Base-by-base conservation (phyloP, 2,888 invertebrate genomes). In the Pheosia gnoma region DNA sequence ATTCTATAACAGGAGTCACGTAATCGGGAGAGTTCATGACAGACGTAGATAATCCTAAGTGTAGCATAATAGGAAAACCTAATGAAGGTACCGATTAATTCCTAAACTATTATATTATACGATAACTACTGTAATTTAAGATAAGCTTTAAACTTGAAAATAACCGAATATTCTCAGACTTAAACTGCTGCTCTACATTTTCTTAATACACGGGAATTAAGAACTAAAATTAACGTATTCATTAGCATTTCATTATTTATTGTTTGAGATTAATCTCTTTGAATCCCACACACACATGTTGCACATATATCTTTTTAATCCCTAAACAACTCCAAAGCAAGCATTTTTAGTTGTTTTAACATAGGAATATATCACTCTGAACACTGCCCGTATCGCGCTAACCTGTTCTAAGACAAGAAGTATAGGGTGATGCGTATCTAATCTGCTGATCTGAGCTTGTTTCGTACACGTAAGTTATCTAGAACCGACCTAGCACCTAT, bases 401-500 rank as follows among this genome's bases (percentile, higher is more conserved):
- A 82, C 79, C 82, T 78, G 81, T 82, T 83, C 80, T 78, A 77
- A 80, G 82, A 83, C 84, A 84, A 84, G 86, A 83, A 85, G 83
- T 85, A 86, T 89, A 84, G 72, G 67, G 71, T 76, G 80, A 83
- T 84, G 82, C 72, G 71, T 83, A 91, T 92, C 90, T 92, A 88
- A 91, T 91, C 92, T 86, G 71, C 63, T 64, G 83, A 90, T 91
- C 91, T 88, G 83, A 71, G 84, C 85, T 86, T 83, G 87, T 89
- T 88, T 84, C 82, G 80, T 80, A 76, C 72, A 65, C 66, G 74
- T 81, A 79, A 83, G 75, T 82, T 79, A 82, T 68, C 53, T 70
- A 66, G 68, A 72, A 76, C 75, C 71, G 65, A 68, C 75, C 75
- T 79, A 75, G 76, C 77, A 79, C 78, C 80, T 78, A 72, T 67